Evolutionary conservation across 2,113 vertebrate genomes (phyloP), one percentile per base, ranked within the genome.

Genomic region (Narcine bancroftii): DNA sequence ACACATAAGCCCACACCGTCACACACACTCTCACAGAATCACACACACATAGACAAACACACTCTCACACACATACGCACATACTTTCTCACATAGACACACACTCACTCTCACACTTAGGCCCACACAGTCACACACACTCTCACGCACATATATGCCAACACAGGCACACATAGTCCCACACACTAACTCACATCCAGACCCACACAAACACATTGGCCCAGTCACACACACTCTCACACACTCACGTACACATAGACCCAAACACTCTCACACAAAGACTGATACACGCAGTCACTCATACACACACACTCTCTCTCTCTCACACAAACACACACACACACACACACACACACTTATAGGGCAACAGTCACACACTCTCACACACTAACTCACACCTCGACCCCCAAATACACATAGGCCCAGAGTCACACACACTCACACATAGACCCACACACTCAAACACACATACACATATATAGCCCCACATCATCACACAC

Each of bases 241-340:
- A 24, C 21, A 85, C 21, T 19, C 3, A 85, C 42, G 39, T n/a
- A 19, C 81, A 7, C 53, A 13, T 6, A 89, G 1, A 4, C 47
- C 1, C 87, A 89, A 39, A 36, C 85, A 13, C 85, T 13, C 39
- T 50, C 85, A 89, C 85, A 2, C 85, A 89, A 7, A 24, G 81
- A 85, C 81, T 85, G 11, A 33, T 85, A 13, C 85, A 89, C 39
- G 6, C 85, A 89, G 6, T 89, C 85, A 89, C 85, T 29, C 85
- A 50, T 17, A 89, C 50, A 6, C 47, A 13, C n/a, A 56, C 85
- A 26, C 60, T 10, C 24, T 33, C 50, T 15, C 47, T 6, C 87
- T 17, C 56, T 33, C 47, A 87, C 26, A 3, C 45, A 42, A 4
- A 47, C n/a, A 47, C 47, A 11, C 47, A 4, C 83, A 6, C 85